Evolutionary conservation across 1,140 invertebrate species (phyloP), one percentile per base, ranked within the genome.

Genomic region (Brachionus manjavacas): DNA sequence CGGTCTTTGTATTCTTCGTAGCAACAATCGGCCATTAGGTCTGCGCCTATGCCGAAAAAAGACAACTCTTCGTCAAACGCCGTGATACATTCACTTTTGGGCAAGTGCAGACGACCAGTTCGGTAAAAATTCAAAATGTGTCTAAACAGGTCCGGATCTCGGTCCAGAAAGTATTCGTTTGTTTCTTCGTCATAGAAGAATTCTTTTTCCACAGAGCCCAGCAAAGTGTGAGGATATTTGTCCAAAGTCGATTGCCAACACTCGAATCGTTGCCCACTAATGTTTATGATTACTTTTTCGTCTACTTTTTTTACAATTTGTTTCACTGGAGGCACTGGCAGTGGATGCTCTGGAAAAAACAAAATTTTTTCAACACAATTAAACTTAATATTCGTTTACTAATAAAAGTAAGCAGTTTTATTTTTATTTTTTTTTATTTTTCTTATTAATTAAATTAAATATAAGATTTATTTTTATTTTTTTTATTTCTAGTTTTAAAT

Each of bases 101-200:
- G 97, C 90, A 97, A 99, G 90, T 99, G 96, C 60, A 99, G 91
- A 89, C 98, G 99, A 4, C 97, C 97, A 25, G 97, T 99, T 81
- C 98, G 92, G 89, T 99, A 99, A 88, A 98, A 99, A 89, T 98
- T 99, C 85, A 99, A 92, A 87, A 99, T 98, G 89, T 99, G 96
- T 83, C 97, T 93, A 90, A 99, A 99, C 87, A 99, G 96, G 88
- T 99, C 97, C 23, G 98, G 98, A 91, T 99, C 98, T 87, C 98
- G 92, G 90, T 99, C 98, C 90, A 99, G 99, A 91, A 99, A 99
- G 90, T 99, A 99, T 89, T 99, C 97, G 87, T 95, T 94, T 86
- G 93, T 93, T 87, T 98, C 96, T 89, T 99, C 97, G 89, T 99
- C 97, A 90, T 96, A 99, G 90, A 99, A 99, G 91, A 99, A 99